These are phyloP conservation scores for Formicarius rufipectus DNA, from an alignment of 2,113 vertebrate genomes.

Conservation along the genomic window DNA sequence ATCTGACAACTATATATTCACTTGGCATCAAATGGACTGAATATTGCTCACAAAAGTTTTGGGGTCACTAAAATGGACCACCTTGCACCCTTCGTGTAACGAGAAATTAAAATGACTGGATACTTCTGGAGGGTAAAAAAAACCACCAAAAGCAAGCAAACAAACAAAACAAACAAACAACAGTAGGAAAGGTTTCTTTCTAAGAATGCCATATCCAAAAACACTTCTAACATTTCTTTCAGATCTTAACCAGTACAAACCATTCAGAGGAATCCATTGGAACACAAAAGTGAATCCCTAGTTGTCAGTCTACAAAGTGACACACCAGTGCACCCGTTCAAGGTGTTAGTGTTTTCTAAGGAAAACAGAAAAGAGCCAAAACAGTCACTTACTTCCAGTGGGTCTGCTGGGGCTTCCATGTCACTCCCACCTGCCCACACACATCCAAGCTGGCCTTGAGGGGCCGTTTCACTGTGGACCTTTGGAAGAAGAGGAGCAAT, in stretches of 20 bases:
- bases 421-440: background rate
- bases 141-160: no score
- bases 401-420: background rate
- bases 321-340: rapidly evolving
- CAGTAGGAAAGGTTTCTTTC: background rate
- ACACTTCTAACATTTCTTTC: background rate
- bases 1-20: background rate
- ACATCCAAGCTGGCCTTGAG: background rate
- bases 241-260: background rate
- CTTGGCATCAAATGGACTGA: background rate
- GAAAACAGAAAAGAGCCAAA: background rate
- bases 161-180: no score
- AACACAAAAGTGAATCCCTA: background rate
- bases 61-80: background rate
- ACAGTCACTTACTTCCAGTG: conserved; percentile 60
- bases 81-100: background rate
- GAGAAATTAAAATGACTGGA: background rate
- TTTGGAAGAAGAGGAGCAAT: conserved; percentile 31
- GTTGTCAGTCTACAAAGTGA: background rate
- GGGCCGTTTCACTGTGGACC: background rate
- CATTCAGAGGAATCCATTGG: background rate
- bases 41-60: background rate
- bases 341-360: background rate
- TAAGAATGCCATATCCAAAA: background rate
- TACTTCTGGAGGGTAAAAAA: background rate